A percentile compares a stretch with the other conserved stretches of the same genome.
Evolutionary conservation across 1,140 invertebrate species (phyloP).

Genomic region (Drosophila yakuba): DNA sequence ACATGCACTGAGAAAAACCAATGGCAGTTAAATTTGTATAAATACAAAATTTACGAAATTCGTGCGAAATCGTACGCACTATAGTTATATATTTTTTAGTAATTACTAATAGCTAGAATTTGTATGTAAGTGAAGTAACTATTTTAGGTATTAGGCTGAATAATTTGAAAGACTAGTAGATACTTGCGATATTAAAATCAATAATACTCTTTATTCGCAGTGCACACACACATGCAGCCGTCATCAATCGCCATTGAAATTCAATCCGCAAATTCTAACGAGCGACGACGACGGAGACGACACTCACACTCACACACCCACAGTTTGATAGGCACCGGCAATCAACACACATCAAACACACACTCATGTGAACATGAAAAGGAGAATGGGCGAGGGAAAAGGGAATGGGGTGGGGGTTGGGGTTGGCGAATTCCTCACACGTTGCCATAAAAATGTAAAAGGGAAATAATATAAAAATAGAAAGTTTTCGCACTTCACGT

Average conservation of each 20-base stretch:
- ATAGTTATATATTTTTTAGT: too few species aligned
- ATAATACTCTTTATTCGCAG: constrained; percentile 1
- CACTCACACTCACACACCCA: constrained; percentile 47
- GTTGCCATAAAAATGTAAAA: constrained; percentile 84
- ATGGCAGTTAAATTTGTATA: background rate
- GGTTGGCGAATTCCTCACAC: constrained; percentile 55
- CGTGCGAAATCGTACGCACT: too few species aligned
- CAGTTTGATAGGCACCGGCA: constrained; percentile 70
- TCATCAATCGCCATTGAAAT: constrained; percentile 83
- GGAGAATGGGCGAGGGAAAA: too few species aligned
- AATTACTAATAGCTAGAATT: too few species aligned
- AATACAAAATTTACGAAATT: too few species aligned
- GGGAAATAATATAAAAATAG: constrained; percentile 84
- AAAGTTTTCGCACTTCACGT: constrained; percentile 83
- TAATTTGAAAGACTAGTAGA: too few species aligned
- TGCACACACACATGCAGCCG: constrained; percentile 27
- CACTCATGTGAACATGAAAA: constrained; percentile 15
- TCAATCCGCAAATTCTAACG: constrained; percentile 79
- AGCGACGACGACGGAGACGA: constrained; percentile 48
- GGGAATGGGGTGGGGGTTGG: background rate
- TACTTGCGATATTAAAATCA: too few species aligned
- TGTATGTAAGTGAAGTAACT: background rate
- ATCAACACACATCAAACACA: constrained; percentile 78
- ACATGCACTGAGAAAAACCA: background rate
- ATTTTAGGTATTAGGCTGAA: too few species aligned